Evolutionary conservation across 2,888 invertebrate genomes (phyloP), one percentile per base, ranked within the genome.

Genomic region (Drosophila rellima): DNA sequence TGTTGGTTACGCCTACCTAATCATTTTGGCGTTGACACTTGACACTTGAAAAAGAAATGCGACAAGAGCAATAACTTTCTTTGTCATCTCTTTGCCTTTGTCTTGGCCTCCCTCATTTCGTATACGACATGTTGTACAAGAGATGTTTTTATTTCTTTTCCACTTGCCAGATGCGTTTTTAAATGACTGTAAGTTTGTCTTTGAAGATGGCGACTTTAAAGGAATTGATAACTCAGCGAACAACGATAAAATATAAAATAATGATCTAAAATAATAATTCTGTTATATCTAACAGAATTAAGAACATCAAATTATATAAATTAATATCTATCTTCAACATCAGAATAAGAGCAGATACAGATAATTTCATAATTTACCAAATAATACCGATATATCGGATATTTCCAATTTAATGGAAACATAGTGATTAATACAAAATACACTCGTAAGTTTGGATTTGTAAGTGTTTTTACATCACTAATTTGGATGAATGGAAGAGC

Each of bases 11-110:
- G 85, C 85, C 87, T 80, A 85, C 80, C 80, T 78, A 87, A 85
- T 85, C 85, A 87, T 85, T 87, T 82, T 70, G 80, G 74, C 79
- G 84, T 78, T 84, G 87, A 84, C 85, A 85, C 80, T 87, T 84
- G 87, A 82, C 85, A 82, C 85, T 84, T 80, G 82, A 63, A 68
- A 69, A 80, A 82, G 73, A 77, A 78, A 76, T 74, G 74, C 60
- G 73, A 72, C 77, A 56, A 51, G 44, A 33, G 26, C 50, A 33
- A 23, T 5, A 26, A 26, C 26, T 7, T 26, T 26, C 26, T n/a
- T 26, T 50, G 50, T 17, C 11, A 29, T 54, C 29, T 13, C 26
- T 11, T 10, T 52, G 54, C 18, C 35, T 51, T 56, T 29, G 18
- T 15, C 39, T 18, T 29, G 15, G 51, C 15, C 54, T 44, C 52